Conservation (phyloP, 2,797 vertebrate genomes). For the Cheirogaleus major region DNA sequence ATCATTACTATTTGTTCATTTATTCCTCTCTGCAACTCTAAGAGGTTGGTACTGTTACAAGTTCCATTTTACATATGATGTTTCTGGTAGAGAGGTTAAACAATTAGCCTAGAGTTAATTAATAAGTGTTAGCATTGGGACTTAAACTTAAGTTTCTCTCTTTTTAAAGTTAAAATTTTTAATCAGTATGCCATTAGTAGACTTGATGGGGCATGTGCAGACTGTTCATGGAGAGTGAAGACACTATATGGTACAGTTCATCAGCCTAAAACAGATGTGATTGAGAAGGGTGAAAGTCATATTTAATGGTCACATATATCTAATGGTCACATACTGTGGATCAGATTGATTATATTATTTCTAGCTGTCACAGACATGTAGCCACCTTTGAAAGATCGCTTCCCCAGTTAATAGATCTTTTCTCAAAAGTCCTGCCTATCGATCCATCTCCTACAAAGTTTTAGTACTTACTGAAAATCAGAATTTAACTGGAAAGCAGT, state of each 20-base stretch:
- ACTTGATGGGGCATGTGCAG: neutral
- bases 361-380: neutral
- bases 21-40: neutral
- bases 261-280: neutral
- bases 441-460: conserved; percentile 54
- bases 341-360: conserved; percentile 19
- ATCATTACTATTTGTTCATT: neutral
- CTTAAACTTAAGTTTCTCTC: neutral
- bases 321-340: neutral
- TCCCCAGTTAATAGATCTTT: conserved; percentile 33
- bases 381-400: conserved; percentile 47
- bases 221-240: neutral
- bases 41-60: neutral
- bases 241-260: neutral
- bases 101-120: neutral
- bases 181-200: neutral
- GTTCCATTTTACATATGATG: neutral
- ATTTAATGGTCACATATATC: neutral
- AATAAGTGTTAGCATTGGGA: neutral
- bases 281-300: neutral
- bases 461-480: conserved; percentile 70
- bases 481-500: conserved; percentile 68
- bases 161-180: neutral
- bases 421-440: conserved; percentile 56
- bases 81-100: neutral